Conservation (phyloP, 2,113 vertebrate species). For the Entelurus aequoreus region DNA sequence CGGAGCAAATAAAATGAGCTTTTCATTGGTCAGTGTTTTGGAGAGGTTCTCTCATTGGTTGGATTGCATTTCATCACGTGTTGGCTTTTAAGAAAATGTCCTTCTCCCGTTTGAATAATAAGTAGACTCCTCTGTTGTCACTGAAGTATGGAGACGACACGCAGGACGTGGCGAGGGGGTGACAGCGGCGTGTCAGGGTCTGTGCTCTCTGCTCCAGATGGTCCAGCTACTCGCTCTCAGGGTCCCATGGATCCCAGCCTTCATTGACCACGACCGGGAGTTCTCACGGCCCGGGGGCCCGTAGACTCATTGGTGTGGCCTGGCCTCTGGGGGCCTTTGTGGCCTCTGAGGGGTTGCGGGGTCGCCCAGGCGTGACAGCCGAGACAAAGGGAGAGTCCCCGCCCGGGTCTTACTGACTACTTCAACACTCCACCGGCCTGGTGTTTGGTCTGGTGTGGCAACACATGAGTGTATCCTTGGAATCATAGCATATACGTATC, state of each 20-base stretch:
- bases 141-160: slow-evolving; percentile 40
- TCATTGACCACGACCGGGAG: slow-evolving; percentile 60
- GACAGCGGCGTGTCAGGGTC: slow-evolving; percentile 67
- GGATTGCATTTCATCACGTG: slow-evolving; percentile 1
- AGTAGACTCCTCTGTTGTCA: slow-evolving; percentile 36
- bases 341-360: slow-evolving; percentile 58
- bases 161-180: slow-evolving; percentile 47
- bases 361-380: slow-evolving; percentile 65
- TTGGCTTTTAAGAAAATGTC: neutral
- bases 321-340: slow-evolving; percentile 65
- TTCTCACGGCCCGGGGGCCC: slow-evolving; percentile 72
- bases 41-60: neutral
- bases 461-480: no score
- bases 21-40: no score
- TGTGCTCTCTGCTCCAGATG: slow-evolving; percentile 68
- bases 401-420: slow-evolving; percentile 47
- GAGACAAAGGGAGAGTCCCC: slow-evolving; percentile 64
- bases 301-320: slow-evolving; percentile 52
- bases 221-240: slow-evolving; percentile 57
- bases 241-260: slow-evolving; percentile 52
- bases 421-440: slow-evolving; percentile 28
- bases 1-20: no score
- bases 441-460: slow-evolving; percentile 31
- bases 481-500: no score
- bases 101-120: slow-evolving; percentile 4